A percentile compares a stretch with the other conserved stretches of the same genome.
Conservation (phyloP, 2,797 vertebrate species). For the Gymnopithys bicolor region DNA sequence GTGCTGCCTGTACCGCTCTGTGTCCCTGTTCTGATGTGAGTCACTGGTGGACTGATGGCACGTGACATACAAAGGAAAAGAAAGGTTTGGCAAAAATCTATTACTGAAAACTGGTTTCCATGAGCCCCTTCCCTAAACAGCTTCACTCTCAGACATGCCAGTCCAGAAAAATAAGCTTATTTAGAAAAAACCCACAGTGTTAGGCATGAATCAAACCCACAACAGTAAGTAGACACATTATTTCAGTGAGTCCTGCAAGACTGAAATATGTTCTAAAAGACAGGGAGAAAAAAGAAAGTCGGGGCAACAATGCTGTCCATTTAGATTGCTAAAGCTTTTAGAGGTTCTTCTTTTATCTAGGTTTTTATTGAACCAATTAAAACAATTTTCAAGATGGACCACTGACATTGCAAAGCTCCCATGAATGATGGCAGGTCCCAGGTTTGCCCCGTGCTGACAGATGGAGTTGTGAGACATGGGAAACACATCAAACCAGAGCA, state of each 20-base stretch:
- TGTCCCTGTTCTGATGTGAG: not conserved
- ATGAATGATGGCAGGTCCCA: not conserved
- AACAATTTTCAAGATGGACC: constrained; percentile 42
- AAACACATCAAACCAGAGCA: not conserved
- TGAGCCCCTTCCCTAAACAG: not conserved
- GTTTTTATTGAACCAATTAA: constrained; percentile 42
- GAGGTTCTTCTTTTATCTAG: not conserved
- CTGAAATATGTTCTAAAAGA: not conserved
- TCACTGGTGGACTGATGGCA: not conserved
- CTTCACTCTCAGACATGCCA: not conserved
- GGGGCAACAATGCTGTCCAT: not conserved
- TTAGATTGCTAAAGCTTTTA: not conserved
- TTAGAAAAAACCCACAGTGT: not conserved
- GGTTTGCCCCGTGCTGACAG: not conserved
- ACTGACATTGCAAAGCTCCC: constrained; percentile 40
- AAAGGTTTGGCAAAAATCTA: not conserved
- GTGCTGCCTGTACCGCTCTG: not conserved
- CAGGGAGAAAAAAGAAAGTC: not conserved
- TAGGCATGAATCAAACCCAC: not conserved
- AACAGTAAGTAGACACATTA: not conserved
- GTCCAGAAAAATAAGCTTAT: not conserved
- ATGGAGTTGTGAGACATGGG: not conserved
- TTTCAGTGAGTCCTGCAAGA: not conserved
- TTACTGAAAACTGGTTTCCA: not conserved
- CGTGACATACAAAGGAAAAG: not conserved